phyloP scores from a whole-genome alignment of 2,113 vertebrate genomes.

The Ochotona princeps region DNA sequence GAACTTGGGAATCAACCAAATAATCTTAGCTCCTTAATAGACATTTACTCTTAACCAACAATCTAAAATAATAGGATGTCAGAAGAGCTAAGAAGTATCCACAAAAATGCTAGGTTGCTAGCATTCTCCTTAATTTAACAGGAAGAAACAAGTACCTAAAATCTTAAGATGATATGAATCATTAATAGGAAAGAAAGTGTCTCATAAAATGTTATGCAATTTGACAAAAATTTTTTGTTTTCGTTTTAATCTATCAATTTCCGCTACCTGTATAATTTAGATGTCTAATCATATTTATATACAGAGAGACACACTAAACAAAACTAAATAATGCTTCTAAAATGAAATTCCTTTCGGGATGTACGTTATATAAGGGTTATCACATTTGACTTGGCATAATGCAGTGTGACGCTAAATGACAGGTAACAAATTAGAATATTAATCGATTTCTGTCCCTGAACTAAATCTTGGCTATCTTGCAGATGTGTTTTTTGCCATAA shows the following conservation, averaged over 20 bases:
- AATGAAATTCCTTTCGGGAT: conserved; percentile 68
- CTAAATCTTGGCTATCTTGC: conserved; percentile 81
- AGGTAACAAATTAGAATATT: conserved; percentile 85
- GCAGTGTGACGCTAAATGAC: conserved; percentile 78
- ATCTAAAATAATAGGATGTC: background rate
- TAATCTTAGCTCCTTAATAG: background rate
- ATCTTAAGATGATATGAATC: conserved; percentile 22
- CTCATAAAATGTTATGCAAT: background rate
- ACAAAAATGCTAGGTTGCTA: background rate
- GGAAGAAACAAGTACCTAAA: background rate
- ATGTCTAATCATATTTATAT: conserved; percentile 52
- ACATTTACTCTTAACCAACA: background rate
- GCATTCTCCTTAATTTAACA: background rate
- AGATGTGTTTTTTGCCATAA: conserved; percentile 85
- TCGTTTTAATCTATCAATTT: conserved; percentile 55
- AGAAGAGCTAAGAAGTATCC: background rate
- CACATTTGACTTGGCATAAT: conserved; percentile 78
- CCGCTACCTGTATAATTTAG: conserved; percentile 59
- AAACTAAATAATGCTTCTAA: conserved; percentile 49
- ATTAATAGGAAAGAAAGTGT: background rate
- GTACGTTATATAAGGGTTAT: conserved; percentile 73
- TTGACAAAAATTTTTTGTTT: conserved; percentile 60
- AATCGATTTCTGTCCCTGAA: conserved; percentile 81
- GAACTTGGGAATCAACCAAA: background rate
- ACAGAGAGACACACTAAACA: conserved; percentile 21